Evolutionary conservation across 2,888 invertebrate species (phyloP).

Genomic region (Hipparchia sbordonii): DNA sequence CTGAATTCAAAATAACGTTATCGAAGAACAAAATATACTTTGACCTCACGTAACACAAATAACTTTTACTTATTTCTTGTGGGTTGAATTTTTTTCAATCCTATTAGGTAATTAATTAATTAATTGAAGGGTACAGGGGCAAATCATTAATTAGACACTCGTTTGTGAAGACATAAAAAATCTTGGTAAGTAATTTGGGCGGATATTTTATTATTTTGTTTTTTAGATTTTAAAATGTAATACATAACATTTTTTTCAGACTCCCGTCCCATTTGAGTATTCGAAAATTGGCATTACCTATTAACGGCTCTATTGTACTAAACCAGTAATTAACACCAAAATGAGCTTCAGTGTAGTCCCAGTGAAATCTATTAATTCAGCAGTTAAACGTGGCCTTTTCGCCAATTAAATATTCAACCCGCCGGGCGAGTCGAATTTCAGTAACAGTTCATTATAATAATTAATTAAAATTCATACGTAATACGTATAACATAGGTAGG

Average conservation of each 20-base stretch:
- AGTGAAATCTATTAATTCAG: constrained; percentile 77
- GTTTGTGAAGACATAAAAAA: too few species aligned
- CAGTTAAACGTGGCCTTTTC: constrained; percentile 60
- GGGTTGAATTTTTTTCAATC: too few species aligned
- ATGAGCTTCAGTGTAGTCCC: constrained; percentile 57
- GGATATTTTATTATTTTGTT: too few species aligned
- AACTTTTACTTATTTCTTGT: too few species aligned
- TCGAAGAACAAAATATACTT: too few species aligned
- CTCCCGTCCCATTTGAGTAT: neutral
- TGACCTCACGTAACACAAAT: too few species aligned
- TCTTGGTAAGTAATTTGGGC: too few species aligned
- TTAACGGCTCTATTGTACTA: neutral
- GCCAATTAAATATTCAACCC: constrained; percentile 27
- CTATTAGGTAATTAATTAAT: too few species aligned
- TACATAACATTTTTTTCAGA: neutral
- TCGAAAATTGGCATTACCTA: neutral
- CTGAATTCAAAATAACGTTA: too few species aligned
- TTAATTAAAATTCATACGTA: constrained; percentile 5
- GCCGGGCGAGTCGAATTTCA: constrained; percentile 7
- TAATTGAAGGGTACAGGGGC: too few species aligned
- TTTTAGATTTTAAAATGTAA: too few species aligned
- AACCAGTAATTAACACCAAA: constrained; percentile 67
- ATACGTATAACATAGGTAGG: neutral
- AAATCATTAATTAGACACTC: too few species aligned
- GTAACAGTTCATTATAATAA: neutral